These are phyloP conservation scores for Tetragonula clypearis DNA, from an alignment of 1,140 invertebrate species.

Conservation along the genomic window DNA sequence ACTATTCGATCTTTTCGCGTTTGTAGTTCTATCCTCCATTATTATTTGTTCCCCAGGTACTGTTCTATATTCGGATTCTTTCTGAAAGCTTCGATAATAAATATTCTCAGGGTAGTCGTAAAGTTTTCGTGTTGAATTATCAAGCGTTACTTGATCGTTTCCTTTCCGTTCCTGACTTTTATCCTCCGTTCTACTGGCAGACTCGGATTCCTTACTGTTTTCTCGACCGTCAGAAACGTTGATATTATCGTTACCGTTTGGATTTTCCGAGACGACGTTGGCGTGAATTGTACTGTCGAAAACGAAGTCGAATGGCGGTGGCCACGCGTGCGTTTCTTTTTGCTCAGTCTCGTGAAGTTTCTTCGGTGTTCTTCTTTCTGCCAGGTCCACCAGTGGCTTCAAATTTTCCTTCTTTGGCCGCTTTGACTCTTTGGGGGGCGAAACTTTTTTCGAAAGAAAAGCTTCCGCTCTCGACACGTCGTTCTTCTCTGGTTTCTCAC, in stretches of 20 bases:
- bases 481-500: background rate
- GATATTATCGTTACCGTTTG: background rate
- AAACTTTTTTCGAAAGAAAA: background rate
- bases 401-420: constrained; percentile 30
- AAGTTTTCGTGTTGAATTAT: background rate
- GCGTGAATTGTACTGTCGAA: constrained; percentile 65
- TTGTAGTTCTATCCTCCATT: background rate
- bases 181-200: background rate
- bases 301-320: constrained; percentile 73
- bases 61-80: background rate
- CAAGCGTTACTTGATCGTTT: no score
- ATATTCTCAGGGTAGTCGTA: background rate
- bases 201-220: background rate
- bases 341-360: constrained; percentile 67
- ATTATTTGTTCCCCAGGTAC: background rate
- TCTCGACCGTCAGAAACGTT: background rate
- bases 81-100: background rate
- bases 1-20: background rate
- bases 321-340: constrained; percentile 70
- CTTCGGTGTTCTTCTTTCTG: constrained; percentile 41
- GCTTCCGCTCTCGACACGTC: background rate
- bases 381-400: constrained; percentile 40
- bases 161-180: background rate
- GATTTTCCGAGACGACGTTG: background rate
- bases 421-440: constrained; percentile 7